Evolutionary conservation across 2,888 invertebrate species (phyloP).

Genomic region (Ceriagrion tenellum): DNA sequence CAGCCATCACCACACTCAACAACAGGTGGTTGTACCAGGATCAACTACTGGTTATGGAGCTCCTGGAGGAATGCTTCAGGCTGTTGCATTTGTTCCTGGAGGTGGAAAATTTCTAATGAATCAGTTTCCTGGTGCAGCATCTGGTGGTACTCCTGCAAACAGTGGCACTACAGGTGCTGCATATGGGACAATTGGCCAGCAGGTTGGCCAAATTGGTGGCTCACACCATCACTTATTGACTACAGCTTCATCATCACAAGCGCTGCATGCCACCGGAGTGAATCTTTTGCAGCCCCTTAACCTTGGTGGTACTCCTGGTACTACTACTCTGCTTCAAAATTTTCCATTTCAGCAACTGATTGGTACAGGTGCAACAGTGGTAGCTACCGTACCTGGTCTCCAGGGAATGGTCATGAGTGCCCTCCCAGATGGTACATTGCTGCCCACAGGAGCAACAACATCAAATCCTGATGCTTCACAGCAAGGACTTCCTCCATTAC

Average conservation of each 20-base stretch:
- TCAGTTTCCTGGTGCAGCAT: constrained; percentile 51
- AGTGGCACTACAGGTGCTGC: not conserved
- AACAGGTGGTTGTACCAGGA: constrained; percentile 76
- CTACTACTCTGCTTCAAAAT: constrained; percentile 85
- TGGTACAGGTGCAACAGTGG: constrained; percentile 82
- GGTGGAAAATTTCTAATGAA: constrained; percentile 74
- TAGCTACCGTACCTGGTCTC: constrained; percentile 68
- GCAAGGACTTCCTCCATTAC: constrained; percentile 85
- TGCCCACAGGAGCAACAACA: constrained; percentile 87
- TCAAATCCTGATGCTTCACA: constrained; percentile 84
- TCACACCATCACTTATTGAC: constrained; percentile 79
- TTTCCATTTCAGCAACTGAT: constrained; percentile 91
- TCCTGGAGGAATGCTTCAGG: constrained; percentile 86
- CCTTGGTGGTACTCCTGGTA: constrained; percentile 70
- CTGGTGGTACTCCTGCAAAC: constrained; percentile 7
- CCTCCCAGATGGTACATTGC: constrained; percentile 87
- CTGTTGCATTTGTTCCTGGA: constrained; percentile 87
- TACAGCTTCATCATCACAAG: constrained; percentile 78
- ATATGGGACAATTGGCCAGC: constrained; percentile 47
- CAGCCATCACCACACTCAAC: constrained; percentile 76
- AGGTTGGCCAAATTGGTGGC: constrained; percentile 75
- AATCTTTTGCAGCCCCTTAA: constrained; percentile 91
- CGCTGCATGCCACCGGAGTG: constrained; percentile 81
- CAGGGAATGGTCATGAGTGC: constrained; percentile 70
- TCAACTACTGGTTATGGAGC: constrained; percentile 75